These are phyloP conservation scores for Drosophila bifasciata DNA, from an alignment of 1,140 invertebrate species.

Conservation along the genomic window DNA sequence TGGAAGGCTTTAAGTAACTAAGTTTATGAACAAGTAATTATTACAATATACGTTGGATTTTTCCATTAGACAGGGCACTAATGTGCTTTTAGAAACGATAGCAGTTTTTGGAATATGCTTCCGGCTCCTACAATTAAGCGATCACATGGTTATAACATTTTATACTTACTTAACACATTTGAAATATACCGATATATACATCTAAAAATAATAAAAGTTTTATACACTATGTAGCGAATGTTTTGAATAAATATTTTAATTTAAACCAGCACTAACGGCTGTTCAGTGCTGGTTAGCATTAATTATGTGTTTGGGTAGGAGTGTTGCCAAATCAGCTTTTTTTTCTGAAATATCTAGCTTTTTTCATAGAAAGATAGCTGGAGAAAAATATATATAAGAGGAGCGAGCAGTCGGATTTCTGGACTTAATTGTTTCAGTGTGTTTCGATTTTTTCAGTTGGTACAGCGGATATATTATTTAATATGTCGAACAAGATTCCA, in stretches of 20 bases:
- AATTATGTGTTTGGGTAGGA: not conserved
- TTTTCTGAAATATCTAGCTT: too few relatives aligned
- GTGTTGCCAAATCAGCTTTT: too few relatives aligned
- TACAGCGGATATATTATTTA: too few relatives aligned
- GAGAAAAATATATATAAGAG: too few relatives aligned
- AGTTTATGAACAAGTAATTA: conserved; percentile 48
- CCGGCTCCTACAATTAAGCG: conserved; percentile 37
- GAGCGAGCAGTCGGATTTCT: too few relatives aligned
- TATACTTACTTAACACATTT: conserved; percentile 41
- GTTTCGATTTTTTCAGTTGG: too few relatives aligned
- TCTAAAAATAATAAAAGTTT: conserved; percentile 57
- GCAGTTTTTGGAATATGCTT: conserved; percentile 48
- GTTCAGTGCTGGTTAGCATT: not conserved
- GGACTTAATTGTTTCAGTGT: too few relatives aligned
- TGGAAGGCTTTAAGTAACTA: conserved; percentile 71
- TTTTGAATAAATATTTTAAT: conserved; percentile 55
- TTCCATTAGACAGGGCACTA: conserved; percentile 35
- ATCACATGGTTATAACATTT: conserved; percentile 49
- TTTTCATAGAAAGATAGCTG: too few relatives aligned
- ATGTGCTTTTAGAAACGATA: conserved; percentile 31
- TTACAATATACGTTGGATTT: conserved; percentile 53
- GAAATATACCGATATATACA: conserved; percentile 30
- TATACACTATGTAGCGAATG: conserved; percentile 40
- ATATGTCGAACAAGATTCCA: too few relatives aligned
- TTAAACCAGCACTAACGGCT: not conserved